Conservation (phyloP, 2,888 invertebrate species). For the Brachypalpus laphriformis region DNA sequence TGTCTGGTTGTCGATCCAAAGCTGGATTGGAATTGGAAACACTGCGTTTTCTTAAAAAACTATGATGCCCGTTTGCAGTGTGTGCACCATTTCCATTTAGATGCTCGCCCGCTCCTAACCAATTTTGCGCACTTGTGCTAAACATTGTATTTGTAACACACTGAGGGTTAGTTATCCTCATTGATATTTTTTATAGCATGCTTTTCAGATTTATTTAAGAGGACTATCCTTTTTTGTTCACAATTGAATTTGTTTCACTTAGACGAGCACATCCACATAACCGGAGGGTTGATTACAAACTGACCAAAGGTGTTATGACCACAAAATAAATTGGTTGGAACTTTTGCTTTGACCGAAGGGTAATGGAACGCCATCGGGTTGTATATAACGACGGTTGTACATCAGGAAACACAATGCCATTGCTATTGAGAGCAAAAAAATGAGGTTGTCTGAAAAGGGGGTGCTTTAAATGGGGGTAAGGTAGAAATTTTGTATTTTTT, state of each 20-base stretch:
- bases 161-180: constrained; percentile 36
- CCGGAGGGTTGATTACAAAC: constrained; percentile 80
- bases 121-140: constrained; percentile 80
- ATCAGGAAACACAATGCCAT: constrained; percentile 74
- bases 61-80: constrained; percentile 50
- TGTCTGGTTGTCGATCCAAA: constrained; percentile 79
- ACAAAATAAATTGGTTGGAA: constrained; percentile 64
- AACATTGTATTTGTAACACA: constrained; percentile 77
- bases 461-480: constrained; percentile 54
- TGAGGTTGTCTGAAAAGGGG: constrained; percentile 58
- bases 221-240: neutral
- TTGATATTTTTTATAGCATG: constrained; percentile 23
- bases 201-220: constrained; percentile 52
- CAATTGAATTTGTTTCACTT: constrained; percentile 13
- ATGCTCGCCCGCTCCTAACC: constrained; percentile 78
- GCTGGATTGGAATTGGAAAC: constrained; percentile 81
- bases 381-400: constrained; percentile 75
- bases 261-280: constrained; percentile 74
- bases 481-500: constrained; percentile 58
- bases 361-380: constrained; percentile 54
- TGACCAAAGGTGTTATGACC: constrained; percentile 77
- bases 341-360: constrained; percentile 51
- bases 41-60: constrained; percentile 79
- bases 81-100: constrained; percentile 33
- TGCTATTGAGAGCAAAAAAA: constrained; percentile 71